Percentiles rank a stretch among this genome's conserved stretches.
Conservation (phyloP, 2,888 invertebrate species). For the Papilio gigon region DNA sequence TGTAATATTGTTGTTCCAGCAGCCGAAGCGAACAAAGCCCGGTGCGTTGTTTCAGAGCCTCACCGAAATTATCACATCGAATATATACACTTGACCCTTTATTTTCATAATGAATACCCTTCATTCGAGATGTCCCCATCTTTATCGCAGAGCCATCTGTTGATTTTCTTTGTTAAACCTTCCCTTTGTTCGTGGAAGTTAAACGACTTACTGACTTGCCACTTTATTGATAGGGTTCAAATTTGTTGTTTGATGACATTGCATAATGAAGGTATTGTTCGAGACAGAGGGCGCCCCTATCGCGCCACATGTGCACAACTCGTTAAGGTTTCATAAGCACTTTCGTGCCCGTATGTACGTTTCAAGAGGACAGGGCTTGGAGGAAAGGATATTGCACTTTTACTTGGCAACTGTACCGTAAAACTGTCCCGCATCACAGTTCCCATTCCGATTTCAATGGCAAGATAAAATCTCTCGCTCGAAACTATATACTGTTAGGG, state of each 20-base stretch:
- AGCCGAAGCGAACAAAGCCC: conserved; percentile 44
- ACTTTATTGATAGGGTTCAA: conserved; percentile 54
- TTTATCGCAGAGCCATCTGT: conserved; percentile 72
- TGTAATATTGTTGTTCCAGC: conserved; percentile 44
- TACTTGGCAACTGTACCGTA: conserved; percentile 2
- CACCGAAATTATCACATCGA: conserved; percentile 52
- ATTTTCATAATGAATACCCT: conserved; percentile 66
- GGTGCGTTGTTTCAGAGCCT: conserved; percentile 43
- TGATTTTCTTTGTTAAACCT: conserved; percentile 70
- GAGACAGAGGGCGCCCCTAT: conserved; percentile 65
- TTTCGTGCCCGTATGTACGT: conserved; percentile 46
- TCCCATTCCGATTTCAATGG: background rate
- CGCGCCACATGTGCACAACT: conserved; percentile 53
- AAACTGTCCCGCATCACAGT: conserved; percentile 26
- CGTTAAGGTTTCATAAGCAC: conserved; percentile 49
- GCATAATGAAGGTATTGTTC: conserved; percentile 64
- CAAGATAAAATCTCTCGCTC: background rate
- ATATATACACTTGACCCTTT: conserved; percentile 56
- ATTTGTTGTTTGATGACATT: conserved; percentile 53
- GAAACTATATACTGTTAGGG: background rate
- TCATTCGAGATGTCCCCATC: conserved; percentile 57
- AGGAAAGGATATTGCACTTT: conserved; percentile 29
- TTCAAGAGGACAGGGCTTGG: conserved; percentile 49
- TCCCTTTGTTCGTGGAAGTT: conserved; percentile 53
- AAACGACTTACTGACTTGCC: conserved; percentile 57